phyloP scores from a whole-genome alignment of 2,113 vertebrate species.

The Cephalopholis sonnerati region DNA sequence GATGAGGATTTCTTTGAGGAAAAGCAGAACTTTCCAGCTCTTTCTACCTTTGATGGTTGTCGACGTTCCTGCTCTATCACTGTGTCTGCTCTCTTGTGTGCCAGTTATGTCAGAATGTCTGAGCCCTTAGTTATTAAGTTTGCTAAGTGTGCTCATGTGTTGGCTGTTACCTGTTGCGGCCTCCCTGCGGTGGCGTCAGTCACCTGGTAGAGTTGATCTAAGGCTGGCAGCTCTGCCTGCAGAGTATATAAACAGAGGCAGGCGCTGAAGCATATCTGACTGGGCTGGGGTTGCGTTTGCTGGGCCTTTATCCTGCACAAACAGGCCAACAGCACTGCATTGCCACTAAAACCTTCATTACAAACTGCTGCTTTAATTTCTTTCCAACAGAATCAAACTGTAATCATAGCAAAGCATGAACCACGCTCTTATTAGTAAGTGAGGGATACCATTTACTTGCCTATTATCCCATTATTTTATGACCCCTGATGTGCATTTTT shows the following conservation, averaged over 20 bases:
- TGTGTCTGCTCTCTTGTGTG: background rate
- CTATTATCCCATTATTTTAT: conserved; percentile 31
- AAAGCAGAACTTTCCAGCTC: background rate
- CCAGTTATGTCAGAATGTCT: conserved; percentile 26
- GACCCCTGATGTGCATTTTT: conserved; percentile 34
- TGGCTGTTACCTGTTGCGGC: conserved; percentile 48
- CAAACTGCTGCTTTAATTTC: conserved; percentile 10
- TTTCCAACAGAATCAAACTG: conserved; percentile 4
- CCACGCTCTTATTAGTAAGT: conserved; percentile 1
- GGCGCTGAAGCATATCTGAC: background rate
- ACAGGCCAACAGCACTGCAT: background rate
- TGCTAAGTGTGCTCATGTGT: conserved; percentile 32
- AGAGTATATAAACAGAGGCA: conserved; percentile 17
- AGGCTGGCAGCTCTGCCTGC: conserved; percentile 34
- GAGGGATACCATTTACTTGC: conserved; percentile 1
- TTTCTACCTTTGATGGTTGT: background rate
- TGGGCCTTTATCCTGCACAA: background rate
- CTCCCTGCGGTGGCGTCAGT: conserved; percentile 22
- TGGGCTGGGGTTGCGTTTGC: background rate
- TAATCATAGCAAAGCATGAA: background rate
- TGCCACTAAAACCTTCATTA: conserved; percentile 37
- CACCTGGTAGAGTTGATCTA: conserved; percentile 46
- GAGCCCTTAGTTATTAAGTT: conserved; percentile 34
- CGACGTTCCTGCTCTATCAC: conserved; percentile 29
- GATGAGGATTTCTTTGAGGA: conserved; percentile 1